phyloP scores from a whole-genome alignment of 2,888 invertebrate species.

The Invenusta paracnida region DNA sequence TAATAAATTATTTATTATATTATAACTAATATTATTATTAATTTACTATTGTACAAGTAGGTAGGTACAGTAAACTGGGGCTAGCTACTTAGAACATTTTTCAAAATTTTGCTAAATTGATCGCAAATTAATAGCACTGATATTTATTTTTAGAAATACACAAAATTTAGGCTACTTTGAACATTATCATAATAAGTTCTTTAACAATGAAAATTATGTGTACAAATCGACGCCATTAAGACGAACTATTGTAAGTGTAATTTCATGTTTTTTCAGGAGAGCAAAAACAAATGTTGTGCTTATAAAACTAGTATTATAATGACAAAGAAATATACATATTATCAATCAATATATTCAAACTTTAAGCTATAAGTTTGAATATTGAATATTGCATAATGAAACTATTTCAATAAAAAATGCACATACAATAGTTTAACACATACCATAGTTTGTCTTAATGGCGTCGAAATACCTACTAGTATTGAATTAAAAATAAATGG shows the following conservation, averaged over 20 bases:
- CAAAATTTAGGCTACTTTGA: too few species aligned
- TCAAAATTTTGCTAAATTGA: too few species aligned
- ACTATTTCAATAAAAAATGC: neutral
- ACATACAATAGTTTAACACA: neutral
- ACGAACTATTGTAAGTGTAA: neutral
- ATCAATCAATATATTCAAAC: neutral
- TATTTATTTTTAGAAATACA: too few species aligned
- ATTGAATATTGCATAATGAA: neutral
- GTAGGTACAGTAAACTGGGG: too few species aligned
- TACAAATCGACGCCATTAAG: neutral
- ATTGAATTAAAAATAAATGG: too few species aligned
- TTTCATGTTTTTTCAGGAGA: neutral
- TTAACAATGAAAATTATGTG: too few species aligned
- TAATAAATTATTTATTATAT: too few species aligned
- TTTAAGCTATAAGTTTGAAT: neutral
- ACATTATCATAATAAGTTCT: too few species aligned
- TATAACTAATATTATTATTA: too few species aligned
- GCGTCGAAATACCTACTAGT: neutral
- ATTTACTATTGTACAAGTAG: too few species aligned
- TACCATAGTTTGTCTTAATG: neutral
- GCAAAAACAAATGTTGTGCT: neutral
- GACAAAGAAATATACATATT: neutral
- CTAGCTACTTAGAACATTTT: too few species aligned
- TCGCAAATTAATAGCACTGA: too few species aligned
- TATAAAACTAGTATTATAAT: neutral